Percentiles rank a stretch among this genome's conserved stretches.
phyloP scores from a whole-genome alignment of 2,113 vertebrate species.

The Macaca fascicularis region T2T-MFA8v1.1 NC_088378.1:15701001-15701500 shows the following conservation, averaged over 20 bases:
- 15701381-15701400: not conserved
- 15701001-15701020: not conserved
- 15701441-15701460: not conserved
- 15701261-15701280: not conserved
- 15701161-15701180: not conserved
- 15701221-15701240: not conserved
- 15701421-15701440: not conserved
- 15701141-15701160: not conserved
- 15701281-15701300: not conserved
- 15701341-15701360: not conserved
- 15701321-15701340: not conserved
- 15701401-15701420: not conserved
- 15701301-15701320: not conserved
- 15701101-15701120: not conserved
- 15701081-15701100: not conserved
- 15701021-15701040: not conserved
- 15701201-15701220: fast-evolving
- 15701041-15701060: not conserved
- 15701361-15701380: not conserved
- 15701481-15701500: too few relatives aligned
- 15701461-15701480: too few relatives aligned
- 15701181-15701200: not conserved
- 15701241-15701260: not conserved
- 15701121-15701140: not conserved
- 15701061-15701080: not conserved